These are phyloP conservation scores for Sterrhoptilus dennistouni DNA, from an alignment of 2,113 vertebrate genomes.

Conservation along the genomic window DNA sequence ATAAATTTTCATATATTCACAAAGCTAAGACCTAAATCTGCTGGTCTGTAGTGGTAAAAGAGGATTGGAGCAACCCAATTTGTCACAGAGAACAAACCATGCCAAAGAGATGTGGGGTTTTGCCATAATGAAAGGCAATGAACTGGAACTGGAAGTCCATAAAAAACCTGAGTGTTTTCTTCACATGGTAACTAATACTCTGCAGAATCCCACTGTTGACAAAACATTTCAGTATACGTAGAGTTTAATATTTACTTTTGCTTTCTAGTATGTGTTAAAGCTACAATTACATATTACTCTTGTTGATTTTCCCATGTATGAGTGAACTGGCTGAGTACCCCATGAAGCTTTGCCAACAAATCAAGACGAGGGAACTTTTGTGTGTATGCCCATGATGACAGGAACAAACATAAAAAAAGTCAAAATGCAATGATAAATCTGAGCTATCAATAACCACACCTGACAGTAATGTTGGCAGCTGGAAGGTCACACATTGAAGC, in stretches of 20 bases:
- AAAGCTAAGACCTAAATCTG: neutral
- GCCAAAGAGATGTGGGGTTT: neutral
- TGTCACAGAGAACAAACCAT: neutral
- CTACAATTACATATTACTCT: neutral
- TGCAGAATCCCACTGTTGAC: neutral
- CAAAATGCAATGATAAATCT: neutral
- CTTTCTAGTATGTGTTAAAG: neutral
- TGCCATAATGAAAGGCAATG: neutral
- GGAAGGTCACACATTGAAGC: accelerated
- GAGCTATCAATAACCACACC: neutral
- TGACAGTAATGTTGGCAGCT: neutral
- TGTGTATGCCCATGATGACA: neutral
- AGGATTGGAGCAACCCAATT: neutral
- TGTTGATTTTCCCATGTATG: neutral
- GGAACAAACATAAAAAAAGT: neutral
- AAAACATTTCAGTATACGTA: neutral
- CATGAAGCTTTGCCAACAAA: neutral
- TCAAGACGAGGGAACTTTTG: neutral
- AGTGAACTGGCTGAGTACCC: neutral
- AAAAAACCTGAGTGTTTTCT: neutral
- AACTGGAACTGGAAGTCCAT: neutral
- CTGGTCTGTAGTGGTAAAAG: neutral
- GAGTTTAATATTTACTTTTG: conserved; percentile 3
- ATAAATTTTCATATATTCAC: neutral
- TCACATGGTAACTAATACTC: neutral